Base-by-base conservation (phyloP, 1,140 invertebrate genomes). In the Mizuhopecten yessoensis region DNA sequence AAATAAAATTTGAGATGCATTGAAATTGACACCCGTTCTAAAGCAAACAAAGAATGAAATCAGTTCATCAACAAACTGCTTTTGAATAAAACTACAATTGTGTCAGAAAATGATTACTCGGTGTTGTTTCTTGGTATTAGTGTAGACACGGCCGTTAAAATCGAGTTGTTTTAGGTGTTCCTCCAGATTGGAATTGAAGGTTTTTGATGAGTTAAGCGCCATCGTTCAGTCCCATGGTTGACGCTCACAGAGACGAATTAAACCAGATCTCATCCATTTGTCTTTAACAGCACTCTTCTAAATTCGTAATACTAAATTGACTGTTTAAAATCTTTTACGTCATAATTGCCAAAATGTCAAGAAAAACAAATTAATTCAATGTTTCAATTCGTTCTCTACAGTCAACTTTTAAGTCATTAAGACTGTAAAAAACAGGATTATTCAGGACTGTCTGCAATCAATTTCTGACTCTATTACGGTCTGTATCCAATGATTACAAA, bases 21-120 rank as follows among this genome's bases (percentile, higher is more conserved):
- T 29, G n/a, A 75, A 75, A 75, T 75, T 75, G 57, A 75, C 57
- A 75, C 57, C n/a, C 57, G 57, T 29, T 75, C 57, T n/a, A 17
- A 75, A n/a, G 20, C 9, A 75, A 75, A 75, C 57, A 75, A 75
- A n/a, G 1, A n/a, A 75, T 75, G 5, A 29, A 75, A 75, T 75
- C 57, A 75, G 29, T 29, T 75, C 29, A 7, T 75, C 23, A 75
- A 5, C 17, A 75, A 75, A 75, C 57, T n/a, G 15, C 15, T 15
- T 49, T 49, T 49, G 57, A 75, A 75, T n/a, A n/a, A 75, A 75
- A 75, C 23, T 75, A 29, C 5, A 75, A 75, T 75, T 29, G 57
- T 75, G 57, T n/a, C n/a, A 75, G 57, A 75, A 75, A n/a, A 75
- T 75, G 57, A 75, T 75, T 75, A 29, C 1, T 75, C 57, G 1